phyloP scores from a whole-genome alignment of 2,113 vertebrate genomes.

The Gymnobelideus leadbeateri region DNA sequence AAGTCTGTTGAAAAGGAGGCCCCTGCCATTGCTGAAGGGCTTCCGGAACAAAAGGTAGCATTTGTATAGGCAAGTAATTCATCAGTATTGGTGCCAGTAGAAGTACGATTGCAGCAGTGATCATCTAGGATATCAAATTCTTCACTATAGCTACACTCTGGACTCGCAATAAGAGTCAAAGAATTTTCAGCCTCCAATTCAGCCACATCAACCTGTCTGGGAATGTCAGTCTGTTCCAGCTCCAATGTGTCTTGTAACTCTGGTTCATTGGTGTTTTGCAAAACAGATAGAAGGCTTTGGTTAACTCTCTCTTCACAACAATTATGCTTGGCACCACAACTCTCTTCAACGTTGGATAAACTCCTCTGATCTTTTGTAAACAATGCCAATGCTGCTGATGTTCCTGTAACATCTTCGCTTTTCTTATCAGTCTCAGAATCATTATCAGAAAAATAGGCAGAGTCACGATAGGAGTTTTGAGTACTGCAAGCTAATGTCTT shows the following conservation, averaged over 20 bases:
- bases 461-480: constrained; percentile 92
- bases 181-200: constrained; percentile 68
- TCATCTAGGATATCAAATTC: constrained; percentile 70
- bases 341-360: constrained; percentile 48
- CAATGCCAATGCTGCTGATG: not conserved
- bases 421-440: constrained; percentile 95
- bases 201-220: constrained; percentile 23
- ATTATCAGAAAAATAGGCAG: constrained; percentile 98
- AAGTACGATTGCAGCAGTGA: constrained; percentile 77
- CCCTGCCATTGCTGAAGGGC: not conserved
- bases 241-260: constrained; percentile 55
- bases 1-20: constrained; percentile 54
- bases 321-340: not conserved
- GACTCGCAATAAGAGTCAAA: constrained; percentile 30
- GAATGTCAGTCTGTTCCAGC: not conserved
- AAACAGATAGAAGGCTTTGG: not conserved
- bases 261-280: constrained; percentile 7
- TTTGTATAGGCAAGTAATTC: constrained; percentile 80
- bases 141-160: constrained; percentile 69
- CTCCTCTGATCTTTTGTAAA: constrained; percentile 16
- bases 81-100: constrained; percentile 85
- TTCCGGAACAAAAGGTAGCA: not conserved
- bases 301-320: constrained; percentile 39
- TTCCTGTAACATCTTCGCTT: constrained; percentile 82
- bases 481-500: constrained; percentile 81